A percentile compares a stretch with the other conserved stretches of the same genome.
Conservation (phyloP, 2,888 invertebrate genomes). For the Cabera pusaria region DNA sequence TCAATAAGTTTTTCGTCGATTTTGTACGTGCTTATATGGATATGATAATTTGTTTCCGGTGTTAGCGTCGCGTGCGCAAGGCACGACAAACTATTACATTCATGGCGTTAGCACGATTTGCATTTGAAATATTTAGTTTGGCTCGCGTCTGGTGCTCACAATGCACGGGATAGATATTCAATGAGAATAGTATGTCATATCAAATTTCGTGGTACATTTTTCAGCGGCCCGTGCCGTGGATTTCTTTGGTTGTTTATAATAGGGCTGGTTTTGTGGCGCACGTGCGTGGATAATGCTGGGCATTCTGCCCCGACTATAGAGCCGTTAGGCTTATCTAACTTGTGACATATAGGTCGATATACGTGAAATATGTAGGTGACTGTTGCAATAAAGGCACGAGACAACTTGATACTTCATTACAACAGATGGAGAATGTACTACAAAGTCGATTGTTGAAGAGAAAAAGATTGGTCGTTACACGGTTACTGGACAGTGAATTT, state of each 20-base stretch:
- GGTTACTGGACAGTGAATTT: too few species aligned
- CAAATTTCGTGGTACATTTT: constrained; percentile 80
- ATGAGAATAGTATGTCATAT: constrained; percentile 69
- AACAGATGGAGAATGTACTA: constrained; percentile 9
- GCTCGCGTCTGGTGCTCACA: constrained; percentile 72
- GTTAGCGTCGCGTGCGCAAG: constrained; percentile 76
- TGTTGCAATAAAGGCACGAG: constrained; percentile 11
- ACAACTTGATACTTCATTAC: constrained; percentile 7
- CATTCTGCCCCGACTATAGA: constrained; percentile 37
- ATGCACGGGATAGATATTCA: constrained; percentile 66
- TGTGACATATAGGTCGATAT: constrained; percentile 25
- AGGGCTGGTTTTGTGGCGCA: constrained; percentile 67
- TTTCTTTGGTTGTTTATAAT: constrained; percentile 67
- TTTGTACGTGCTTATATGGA: constrained; percentile 77
- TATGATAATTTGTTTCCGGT: constrained; percentile 84
- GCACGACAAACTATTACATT: constrained; percentile 81
- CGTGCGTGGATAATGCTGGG: constrained; percentile 70
- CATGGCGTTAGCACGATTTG: constrained; percentile 81
- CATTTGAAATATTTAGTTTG: constrained; percentile 81
- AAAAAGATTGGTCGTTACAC: too few species aligned
- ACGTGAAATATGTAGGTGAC: constrained; percentile 18
- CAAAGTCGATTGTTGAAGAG: too few species aligned
- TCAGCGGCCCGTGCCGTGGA: constrained; percentile 71
- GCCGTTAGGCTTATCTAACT: constrained; percentile 45
- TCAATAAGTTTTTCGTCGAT: constrained; percentile 78